Percentiles rank a stretch among this genome's conserved stretches.
Conservation (phyloP, 2,888 invertebrate genomes). For the Amorpha juglandis region DNA sequence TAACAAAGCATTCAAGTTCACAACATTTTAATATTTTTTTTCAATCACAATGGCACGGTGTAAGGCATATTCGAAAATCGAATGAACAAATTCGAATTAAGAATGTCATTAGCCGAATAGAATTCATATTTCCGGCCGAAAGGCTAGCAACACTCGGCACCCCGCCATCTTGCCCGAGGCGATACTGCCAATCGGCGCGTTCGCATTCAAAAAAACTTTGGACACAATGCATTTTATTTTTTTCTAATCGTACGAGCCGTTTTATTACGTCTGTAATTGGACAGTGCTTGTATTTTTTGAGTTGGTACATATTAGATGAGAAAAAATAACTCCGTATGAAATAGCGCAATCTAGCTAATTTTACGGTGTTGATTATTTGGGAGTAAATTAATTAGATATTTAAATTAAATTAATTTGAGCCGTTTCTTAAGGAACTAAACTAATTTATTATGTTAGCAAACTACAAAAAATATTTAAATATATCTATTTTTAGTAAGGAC, state of each 20-base stretch:
- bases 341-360: not conserved
- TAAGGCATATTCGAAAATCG: slow-evolving; percentile 17
- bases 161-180: slow-evolving; percentile 79
- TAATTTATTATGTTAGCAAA: no score
- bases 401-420: not conserved
- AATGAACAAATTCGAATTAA: slow-evolving; percentile 48
- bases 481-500: no score
- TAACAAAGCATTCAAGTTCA: slow-evolving; percentile 5
- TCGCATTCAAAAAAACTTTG: slow-evolving; percentile 46
- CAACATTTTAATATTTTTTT: slow-evolving; percentile 21
- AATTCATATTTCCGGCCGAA: slow-evolving; percentile 77
- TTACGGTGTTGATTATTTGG: not conserved
- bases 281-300: slow-evolving; percentile 40
- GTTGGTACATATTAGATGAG: slow-evolving; percentile 24
- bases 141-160: slow-evolving; percentile 72
- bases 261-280: slow-evolving; percentile 65
- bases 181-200: slow-evolving; percentile 69
- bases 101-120: slow-evolving; percentile 70
- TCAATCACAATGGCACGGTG: slow-evolving; percentile 18
- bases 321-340: not conserved
- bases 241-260: slow-evolving; percentile 58
- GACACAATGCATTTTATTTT: slow-evolving; percentile 50
- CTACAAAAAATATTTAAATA: no score
- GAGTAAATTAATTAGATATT: slow-evolving; percentile 9
- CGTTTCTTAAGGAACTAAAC: not conserved